A percentile compares a stretch with the other conserved stretches of the same genome.
phyloP scores from a whole-genome alignment of 2,113 vertebrate genomes.

The Myrmophylax atrothorax region DNA sequence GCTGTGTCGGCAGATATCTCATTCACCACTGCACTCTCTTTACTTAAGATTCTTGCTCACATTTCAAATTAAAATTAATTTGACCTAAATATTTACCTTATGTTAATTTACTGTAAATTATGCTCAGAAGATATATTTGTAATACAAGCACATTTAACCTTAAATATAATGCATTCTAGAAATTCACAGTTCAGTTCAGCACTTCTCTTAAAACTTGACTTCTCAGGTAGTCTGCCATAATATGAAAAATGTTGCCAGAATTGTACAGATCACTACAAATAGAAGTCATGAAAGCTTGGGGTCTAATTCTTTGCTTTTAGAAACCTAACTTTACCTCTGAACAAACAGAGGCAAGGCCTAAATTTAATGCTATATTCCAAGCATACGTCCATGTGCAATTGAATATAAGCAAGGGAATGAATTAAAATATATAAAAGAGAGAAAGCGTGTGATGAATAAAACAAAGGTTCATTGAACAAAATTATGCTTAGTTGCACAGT shows the following conservation, averaged over 20 bases:
- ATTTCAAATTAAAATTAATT: constrained; percentile 74
- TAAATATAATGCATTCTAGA: background rate
- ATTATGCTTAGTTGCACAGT: background rate
- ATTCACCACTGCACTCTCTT: constrained; percentile 47
- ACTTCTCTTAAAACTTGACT: background rate
- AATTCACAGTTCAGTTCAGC: background rate
- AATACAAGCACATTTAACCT: constrained; percentile 17
- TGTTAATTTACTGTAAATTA: constrained; percentile 57
- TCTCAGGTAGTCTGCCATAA: background rate
- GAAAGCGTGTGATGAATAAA: background rate
- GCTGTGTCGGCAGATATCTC: constrained; percentile 65
- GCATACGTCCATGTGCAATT: background rate
- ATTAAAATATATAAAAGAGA: background rate
- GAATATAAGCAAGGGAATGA: background rate
- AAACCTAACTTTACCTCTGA: background rate
- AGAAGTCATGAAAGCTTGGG: background rate
- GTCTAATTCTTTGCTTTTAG: background rate
- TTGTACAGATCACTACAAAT: background rate
- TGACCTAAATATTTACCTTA: constrained; percentile 69
- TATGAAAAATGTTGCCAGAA: background rate
- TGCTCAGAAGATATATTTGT: constrained; percentile 31
- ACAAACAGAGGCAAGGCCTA: background rate
- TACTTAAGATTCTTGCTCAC: constrained; percentile 39
- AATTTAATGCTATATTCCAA: background rate
- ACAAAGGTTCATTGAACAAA: background rate